Base-by-base conservation (phyloP, 2,113 vertebrate genomes). In the Mungos mungo region DNA sequence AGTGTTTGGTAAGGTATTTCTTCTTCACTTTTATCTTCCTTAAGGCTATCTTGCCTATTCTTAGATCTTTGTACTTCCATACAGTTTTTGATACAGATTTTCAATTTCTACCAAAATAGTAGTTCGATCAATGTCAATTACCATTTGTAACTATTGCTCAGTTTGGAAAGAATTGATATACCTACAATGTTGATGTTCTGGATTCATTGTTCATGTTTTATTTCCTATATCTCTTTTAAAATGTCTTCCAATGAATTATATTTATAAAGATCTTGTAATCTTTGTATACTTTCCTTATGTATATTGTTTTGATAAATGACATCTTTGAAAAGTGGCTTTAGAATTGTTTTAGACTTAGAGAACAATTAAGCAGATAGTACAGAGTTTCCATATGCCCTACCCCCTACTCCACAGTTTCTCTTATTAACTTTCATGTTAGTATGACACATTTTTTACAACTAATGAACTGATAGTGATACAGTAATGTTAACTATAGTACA, bases 271-370 rank as follows among this genome's bases (percentile, higher is more conserved):
- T 33, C 65, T n/a, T 45, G 0, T 52, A 85, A 68, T 52, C 13
- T 69, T 60, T 71, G 27, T 85, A 76, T 47, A 57, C 31, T 95
- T 88, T 93, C 82, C 47, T 1, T n/a, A 9, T 47, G 3, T 85
- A 68, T 8, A 29, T 76, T 77, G 27, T 77, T 93, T 96, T 90
- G 10, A 31, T 87, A 77, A 69, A 19, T 63, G 8, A 68, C 1
- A 65, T 65, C 14, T 88, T 88, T 81, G 29, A 88, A 96, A 93
- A 72, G n/a, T 72, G 88, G 5, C 7, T 63, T 94, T 82, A 90
- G 23, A 84, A 85, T 0, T 72, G 16, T 45, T 68, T 66, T 86
- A 41, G 25, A 41, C 45, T 7, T 65, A 41, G 15, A 87, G 33
- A 35, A 19, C 83, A 71, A 14, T 35, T 19, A 3, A 93, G 6